phyloP scores from a whole-genome alignment of 2,797 vertebrate genomes.

The Cichlasoma orientale region DNA sequence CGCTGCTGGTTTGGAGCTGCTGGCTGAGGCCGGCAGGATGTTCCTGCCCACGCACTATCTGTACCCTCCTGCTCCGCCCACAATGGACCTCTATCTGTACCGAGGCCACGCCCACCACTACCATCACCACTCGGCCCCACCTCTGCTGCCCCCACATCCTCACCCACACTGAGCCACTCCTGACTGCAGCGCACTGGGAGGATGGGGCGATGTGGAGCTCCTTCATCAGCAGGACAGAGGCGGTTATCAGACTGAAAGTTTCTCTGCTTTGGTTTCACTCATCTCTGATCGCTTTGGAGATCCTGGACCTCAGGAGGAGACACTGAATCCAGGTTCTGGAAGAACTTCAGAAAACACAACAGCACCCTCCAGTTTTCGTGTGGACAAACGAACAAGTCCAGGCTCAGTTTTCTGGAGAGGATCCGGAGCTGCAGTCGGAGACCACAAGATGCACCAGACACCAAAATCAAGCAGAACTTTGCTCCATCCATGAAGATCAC shows the following conservation, averaged over 20 bases:
- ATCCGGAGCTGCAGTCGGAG: background rate
- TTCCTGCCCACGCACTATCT: constrained; percentile 86
- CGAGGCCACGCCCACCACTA: constrained; percentile 74
- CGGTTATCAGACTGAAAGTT: too few relatives aligned
- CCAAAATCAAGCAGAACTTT: background rate
- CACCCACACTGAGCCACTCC: constrained; percentile 74
- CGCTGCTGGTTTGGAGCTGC: constrained; percentile 87
- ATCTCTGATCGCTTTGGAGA: background rate
- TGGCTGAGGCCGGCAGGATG: constrained; percentile 89
- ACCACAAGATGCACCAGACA: background rate
- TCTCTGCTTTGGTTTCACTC: background rate
- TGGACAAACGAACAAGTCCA: background rate
- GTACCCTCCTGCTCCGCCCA: constrained; percentile 82
- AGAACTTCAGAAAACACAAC: too few relatives aligned
- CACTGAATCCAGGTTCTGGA: too few relatives aligned
- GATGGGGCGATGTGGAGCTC: background rate
- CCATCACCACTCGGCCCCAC: background rate
- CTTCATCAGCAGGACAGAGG: too few relatives aligned
- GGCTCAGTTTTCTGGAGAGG: background rate
- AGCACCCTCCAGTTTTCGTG: too few relatives aligned
- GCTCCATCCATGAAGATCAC: background rate
- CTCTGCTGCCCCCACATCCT: constrained; percentile 84
- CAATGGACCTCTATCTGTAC: constrained; percentile 87
- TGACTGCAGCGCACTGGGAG: background rate
- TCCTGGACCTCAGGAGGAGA: background rate